Evolutionary conservation across 2,113 vertebrate genomes (phyloP).

Genomic region (Illadopsis cleaveri): DNA sequence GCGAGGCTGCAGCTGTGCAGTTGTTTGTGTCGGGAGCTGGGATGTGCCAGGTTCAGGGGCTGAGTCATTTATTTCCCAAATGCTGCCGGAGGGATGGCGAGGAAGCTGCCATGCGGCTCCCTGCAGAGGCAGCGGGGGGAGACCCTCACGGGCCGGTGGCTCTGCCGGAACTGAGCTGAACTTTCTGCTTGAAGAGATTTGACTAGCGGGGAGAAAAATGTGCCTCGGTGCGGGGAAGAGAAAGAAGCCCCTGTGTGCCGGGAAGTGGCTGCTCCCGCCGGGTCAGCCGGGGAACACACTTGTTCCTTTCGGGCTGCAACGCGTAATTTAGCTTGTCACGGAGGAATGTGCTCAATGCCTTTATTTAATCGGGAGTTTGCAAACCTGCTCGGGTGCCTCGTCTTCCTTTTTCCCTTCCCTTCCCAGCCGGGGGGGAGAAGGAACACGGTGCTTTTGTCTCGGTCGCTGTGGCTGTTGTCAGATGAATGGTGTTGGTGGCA

Average conservation of each 20-base stretch:
- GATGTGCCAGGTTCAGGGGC: constrained; percentile 23
- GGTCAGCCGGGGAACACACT: constrained; percentile 14
- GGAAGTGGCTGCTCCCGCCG: neutral
- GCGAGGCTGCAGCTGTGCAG: neutral
- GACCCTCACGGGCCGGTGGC: neutral
- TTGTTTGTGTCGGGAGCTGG: neutral
- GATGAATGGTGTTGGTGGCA: constrained; percentile 15
- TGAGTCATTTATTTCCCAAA: neutral
- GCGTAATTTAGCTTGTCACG: constrained; percentile 60
- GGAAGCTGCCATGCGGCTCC: neutral
- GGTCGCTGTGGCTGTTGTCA: neutral
- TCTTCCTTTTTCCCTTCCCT: constrained; percentile 4
- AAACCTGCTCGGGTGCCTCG: constrained; percentile 23
- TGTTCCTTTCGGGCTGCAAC: constrained; percentile 1
- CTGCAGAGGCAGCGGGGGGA: neutral
- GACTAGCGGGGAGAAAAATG: neutral
- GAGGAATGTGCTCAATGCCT: constrained; percentile 57
- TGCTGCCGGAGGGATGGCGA: neutral
- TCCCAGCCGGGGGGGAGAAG: neutral
- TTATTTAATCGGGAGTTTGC: neutral
- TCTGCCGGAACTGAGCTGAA: constrained; percentile 26
- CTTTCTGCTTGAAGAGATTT: constrained; percentile 53
- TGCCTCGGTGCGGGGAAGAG: neutral
- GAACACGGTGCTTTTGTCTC: constrained; percentile 45
- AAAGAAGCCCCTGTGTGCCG: constrained; percentile 13